Evolutionary conservation across 2,888 invertebrate genomes (phyloP).

Genomic region (Aphidoletes aphidimyza): DNA sequence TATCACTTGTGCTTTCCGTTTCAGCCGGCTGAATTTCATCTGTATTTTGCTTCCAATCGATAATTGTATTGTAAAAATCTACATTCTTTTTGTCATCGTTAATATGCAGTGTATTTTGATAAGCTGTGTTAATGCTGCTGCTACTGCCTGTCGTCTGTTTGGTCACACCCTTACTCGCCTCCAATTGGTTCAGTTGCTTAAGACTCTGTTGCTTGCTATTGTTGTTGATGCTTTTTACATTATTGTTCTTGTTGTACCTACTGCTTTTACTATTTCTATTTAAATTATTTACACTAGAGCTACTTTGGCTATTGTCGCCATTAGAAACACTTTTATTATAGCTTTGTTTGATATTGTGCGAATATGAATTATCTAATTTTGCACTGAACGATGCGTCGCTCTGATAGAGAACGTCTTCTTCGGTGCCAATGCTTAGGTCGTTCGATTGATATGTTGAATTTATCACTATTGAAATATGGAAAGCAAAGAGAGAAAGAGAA

Average conservation of each 20-base stretch:
- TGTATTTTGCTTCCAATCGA: slow-evolving; percentile 30
- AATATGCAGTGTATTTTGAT: slow-evolving; percentile 23
- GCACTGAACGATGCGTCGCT: slow-evolving; percentile 84
- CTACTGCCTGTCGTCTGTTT: slow-evolving; percentile 8
- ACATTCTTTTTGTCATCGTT: slow-evolving; percentile 36
- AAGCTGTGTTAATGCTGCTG: background rate
- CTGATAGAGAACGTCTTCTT: slow-evolving; percentile 79
- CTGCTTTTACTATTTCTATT: slow-evolving; percentile 58
- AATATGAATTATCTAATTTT: slow-evolving; percentile 71
- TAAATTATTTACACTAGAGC: slow-evolving; percentile 57
- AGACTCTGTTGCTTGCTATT: background rate
- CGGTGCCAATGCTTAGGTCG: slow-evolving; percentile 69
- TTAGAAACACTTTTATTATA: slow-evolving; percentile 54
- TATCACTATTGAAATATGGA: slow-evolving; percentile 70
- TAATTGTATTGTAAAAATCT: slow-evolving; percentile 46
- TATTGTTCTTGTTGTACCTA: slow-evolving; percentile 56
- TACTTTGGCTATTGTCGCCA: slow-evolving; percentile 48
- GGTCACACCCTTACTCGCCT: background rate
- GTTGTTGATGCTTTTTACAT: slow-evolving; percentile 41
- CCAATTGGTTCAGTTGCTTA: background rate
- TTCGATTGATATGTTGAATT: slow-evolving; percentile 76
- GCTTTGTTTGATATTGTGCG: slow-evolving; percentile 55
- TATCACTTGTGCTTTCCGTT: slow-evolving; percentile 44
- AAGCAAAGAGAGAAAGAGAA: background rate
- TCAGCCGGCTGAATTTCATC: background rate